Base-by-base conservation (phyloP, 2,797 vertebrate genomes). In the Spheniscus humboldti region DNA sequence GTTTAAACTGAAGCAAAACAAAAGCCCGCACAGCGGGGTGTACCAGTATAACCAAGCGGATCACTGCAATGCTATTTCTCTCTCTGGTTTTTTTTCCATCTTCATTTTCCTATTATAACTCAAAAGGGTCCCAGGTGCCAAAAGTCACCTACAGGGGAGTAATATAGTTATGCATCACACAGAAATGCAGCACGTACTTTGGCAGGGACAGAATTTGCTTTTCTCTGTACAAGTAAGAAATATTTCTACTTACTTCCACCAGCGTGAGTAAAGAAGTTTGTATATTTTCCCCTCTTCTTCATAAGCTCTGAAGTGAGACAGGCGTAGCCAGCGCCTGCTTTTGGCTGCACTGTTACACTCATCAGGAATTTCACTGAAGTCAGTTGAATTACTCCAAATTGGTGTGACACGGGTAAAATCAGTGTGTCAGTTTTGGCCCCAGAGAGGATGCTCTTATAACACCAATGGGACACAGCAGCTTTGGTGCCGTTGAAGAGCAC, bases 1-100 rank as follows among this genome's bases (percentile, higher is more conserved):
- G 47, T 71, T 92, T 67, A 77, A 84, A 57, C 31, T 59, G 60
- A 81, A 77, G 60, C 33, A 41, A 90, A 92, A 35, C 60, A 37
- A 41, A 55, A 75, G 47, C 30, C 55, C 0, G 3, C 47, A 23
- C 50, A 30, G 45, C 1, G 0, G 41, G 8, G 9, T 31, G 35
- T 64, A 69, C 33, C 33, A 43, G 15, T 47, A 31, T 56, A 74
- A 81, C 35, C 11, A 45, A 64, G 56, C 0, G 1, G 60, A 55
- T 59, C 47, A 17, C 15, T 52, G 67, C 52, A 66, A 22, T 62
- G 37, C 56, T 81, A 22, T 80, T 84, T 78, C 23, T 67, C 30
- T 33, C n/a, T 50, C 8, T 20, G 39, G 2, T 27, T 22, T 8
- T 13, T 17, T 13, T 14, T 23, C 14, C 17, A 24, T 25, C 18